Conservation (phyloP, 2,888 invertebrate genomes). For the Conomelus anceps region DNA sequence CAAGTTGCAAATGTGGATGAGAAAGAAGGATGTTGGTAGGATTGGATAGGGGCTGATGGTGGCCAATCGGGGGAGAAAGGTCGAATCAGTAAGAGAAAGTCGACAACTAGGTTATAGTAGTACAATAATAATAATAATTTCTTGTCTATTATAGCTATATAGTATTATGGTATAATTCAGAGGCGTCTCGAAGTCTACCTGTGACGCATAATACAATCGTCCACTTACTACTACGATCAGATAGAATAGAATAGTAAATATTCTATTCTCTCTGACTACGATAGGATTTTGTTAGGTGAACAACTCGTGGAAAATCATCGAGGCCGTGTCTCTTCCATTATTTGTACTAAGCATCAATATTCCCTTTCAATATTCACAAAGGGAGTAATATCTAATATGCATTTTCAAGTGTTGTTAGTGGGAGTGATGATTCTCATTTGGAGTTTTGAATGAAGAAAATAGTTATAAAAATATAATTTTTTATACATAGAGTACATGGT, state of each 20-base stretch:
- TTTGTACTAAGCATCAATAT: neutral
- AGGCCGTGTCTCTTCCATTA: neutral
- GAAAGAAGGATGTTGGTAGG: neutral
- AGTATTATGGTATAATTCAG: neutral
- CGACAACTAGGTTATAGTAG: neutral
- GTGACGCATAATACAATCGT: neutral
- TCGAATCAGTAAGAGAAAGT: neutral
- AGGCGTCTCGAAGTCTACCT: neutral
- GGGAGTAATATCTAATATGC: no score
- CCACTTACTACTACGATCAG: neutral
- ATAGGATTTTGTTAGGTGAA: neutral
- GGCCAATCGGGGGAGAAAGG: no score
- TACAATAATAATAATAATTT: no score
- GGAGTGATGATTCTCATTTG: no score
- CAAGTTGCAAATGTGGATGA: neutral
- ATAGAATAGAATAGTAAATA: no score
- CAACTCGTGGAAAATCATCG: neutral
- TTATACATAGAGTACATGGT: no score
- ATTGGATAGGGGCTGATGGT: neutral
- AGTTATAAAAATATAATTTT: no score
- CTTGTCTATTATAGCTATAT: neutral
- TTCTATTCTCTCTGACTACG: no score
- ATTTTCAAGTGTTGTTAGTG: no score
- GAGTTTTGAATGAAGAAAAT: no score
- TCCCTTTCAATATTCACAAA: no score